phyloP scores from a whole-genome alignment of 2,113 vertebrate genomes.

The Seriola rivoliana region DNA sequence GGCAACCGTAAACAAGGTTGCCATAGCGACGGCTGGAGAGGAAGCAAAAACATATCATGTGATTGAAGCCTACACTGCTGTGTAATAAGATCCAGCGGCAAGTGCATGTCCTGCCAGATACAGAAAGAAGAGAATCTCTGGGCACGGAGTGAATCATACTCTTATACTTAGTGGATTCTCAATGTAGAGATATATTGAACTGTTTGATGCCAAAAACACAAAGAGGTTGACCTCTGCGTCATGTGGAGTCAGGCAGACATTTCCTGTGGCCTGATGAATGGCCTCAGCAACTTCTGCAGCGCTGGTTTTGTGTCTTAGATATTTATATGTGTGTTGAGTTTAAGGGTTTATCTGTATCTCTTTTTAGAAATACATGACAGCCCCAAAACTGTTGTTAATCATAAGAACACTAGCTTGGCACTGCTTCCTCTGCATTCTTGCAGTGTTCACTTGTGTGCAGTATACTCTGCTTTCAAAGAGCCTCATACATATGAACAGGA shows the following conservation, averaged over 20 bases:
- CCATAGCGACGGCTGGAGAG: slow-evolving; percentile 78
- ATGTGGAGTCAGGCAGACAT: neutral
- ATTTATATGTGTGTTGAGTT: neutral
- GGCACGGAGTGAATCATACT: slow-evolving; percentile 60
- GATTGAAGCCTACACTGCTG: slow-evolving; percentile 79
- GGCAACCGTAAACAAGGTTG: slow-evolving; percentile 88
- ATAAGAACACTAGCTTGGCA: neutral
- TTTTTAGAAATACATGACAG: neutral
- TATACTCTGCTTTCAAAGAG: slow-evolving; percentile 36
- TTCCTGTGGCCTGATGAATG: neutral
- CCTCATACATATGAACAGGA: slow-evolving; percentile 59
- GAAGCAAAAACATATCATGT: slow-evolving; percentile 87
- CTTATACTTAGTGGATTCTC: slow-evolving; percentile 22
- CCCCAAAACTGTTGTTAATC: slow-evolving; percentile 4
- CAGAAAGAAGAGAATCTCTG: slow-evolving; percentile 68
- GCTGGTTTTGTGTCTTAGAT: neutral
- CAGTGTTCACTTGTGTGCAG: slow-evolving; percentile 1
- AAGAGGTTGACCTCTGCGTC: slow-evolving; percentile 16
- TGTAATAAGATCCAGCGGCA: slow-evolving; percentile 83
- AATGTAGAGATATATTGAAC: neutral
- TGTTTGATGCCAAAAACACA: neutral
- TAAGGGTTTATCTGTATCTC: neutral
- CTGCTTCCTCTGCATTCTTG: slow-evolving; percentile 20
- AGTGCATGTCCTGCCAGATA: slow-evolving; percentile 72
- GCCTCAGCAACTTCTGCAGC: neutral